A percentile compares a stretch with the other conserved stretches of the same genome.
phyloP scores from a whole-genome alignment of 2,888 invertebrate species.

The Anoplius nigerrimus region DNA sequence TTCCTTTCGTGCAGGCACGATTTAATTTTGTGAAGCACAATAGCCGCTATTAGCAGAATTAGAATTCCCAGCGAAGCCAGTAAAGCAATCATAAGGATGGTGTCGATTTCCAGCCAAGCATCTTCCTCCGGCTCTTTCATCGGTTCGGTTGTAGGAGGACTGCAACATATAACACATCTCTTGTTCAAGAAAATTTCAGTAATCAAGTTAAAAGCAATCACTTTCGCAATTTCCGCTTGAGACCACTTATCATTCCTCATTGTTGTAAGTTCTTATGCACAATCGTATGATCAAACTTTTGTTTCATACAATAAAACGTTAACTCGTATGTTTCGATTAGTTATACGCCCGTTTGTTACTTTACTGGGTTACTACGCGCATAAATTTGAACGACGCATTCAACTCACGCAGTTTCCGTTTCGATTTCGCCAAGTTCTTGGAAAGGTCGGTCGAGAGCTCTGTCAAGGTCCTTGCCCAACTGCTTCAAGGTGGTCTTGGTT shows the following conservation, averaged over 20 bases:
- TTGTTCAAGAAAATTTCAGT: constrained; percentile 1
- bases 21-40: constrained; percentile 44
- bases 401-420: constrained; percentile 35
- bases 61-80: constrained; percentile 53
- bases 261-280: no score
- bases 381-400: neutral
- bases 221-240: neutral
- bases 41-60: constrained; percentile 42
- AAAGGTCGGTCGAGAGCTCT: constrained; percentile 63
- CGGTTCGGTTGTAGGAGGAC: constrained; percentile 51
- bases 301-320: no score
- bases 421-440: constrained; percentile 51
- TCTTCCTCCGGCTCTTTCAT: constrained; percentile 44
- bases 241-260: no score
- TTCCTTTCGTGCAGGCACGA: constrained; percentile 21
- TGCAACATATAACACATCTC: no score
- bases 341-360: no score
- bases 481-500: constrained; percentile 77
- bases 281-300: no score
- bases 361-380: constrained; percentile 2
- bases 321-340: no score
- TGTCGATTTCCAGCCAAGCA: constrained; percentile 61
- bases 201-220: neutral
- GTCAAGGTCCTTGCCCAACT: constrained; percentile 77
- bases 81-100: constrained; percentile 54